Evolutionary conservation across 2,888 invertebrate species (phyloP).

Genomic region (Dascillus cervinus): DNA sequence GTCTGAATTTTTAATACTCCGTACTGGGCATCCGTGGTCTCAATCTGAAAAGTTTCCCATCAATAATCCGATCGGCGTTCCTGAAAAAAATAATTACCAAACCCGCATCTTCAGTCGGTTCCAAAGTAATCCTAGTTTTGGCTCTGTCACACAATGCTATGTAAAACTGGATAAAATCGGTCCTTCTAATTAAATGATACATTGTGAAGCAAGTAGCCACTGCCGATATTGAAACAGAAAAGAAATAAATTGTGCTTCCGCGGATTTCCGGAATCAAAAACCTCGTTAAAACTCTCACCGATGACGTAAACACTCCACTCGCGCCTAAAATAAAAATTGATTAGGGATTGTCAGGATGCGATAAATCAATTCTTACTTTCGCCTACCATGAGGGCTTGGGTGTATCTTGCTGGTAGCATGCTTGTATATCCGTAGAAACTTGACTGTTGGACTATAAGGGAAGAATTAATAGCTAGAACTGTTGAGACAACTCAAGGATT

Average conservation of each 20-base stretch:
- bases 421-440: conserved; percentile 93
- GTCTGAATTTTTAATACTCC: conserved; percentile 72
- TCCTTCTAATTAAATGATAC: conserved; percentile 68
- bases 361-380: conserved; percentile 61
- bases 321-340: conserved; percentile 49
- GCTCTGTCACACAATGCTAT: conserved; percentile 66
- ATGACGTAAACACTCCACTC: conserved; percentile 80
- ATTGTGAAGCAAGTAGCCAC: conserved; percentile 70
- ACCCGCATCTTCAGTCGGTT: conserved; percentile 79
- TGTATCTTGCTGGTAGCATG: conserved; percentile 82
- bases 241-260: conserved; percentile 81
- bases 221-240: conserved; percentile 69
- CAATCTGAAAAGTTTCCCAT: conserved; percentile 46
- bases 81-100: conserved; percentile 44
- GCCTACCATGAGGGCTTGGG: conserved; percentile 91
- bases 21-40: conserved; percentile 58
- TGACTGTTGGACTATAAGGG: conserved; percentile 70
- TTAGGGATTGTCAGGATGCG: not conserved
- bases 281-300: conserved; percentile 78
- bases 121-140: conserved; percentile 69
- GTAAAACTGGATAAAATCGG: conserved; percentile 78
- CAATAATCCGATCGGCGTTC: conserved; percentile 1
- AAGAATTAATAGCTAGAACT: too few relatives aligned
- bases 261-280: conserved; percentile 67
- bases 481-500: conserved; percentile 13